Percentiles rank a stretch among this genome's conserved stretches.
Conservation (phyloP, 2,797 vertebrate genomes). For the Cryptoblepharus egeriae region DNA sequence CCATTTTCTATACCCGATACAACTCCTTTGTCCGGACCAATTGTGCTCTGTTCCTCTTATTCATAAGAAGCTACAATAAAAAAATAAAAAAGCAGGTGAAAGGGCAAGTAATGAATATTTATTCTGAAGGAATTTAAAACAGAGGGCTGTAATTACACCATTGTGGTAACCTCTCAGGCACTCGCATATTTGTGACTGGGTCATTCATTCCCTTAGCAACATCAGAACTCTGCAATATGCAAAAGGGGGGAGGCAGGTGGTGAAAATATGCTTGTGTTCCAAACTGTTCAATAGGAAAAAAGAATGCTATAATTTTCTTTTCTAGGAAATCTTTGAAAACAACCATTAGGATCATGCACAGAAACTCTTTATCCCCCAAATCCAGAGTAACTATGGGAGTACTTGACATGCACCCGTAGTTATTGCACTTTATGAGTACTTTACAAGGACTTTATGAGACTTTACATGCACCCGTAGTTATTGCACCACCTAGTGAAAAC, state of each 20-base stretch:
- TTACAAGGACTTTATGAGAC: too few species aligned
- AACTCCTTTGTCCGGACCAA: slow-evolving; percentile 60
- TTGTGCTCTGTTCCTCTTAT: slow-evolving; percentile 62
- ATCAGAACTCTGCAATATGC: slow-evolving; percentile 62
- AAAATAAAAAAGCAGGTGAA: slow-evolving; percentile 69
- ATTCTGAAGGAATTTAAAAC: slow-evolving; percentile 73
- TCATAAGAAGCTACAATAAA: slow-evolving; percentile 67
- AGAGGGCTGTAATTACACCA: slow-evolving; percentile 76
- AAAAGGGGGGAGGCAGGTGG: slow-evolving; percentile 35
- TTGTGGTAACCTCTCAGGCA: slow-evolving; percentile 64
- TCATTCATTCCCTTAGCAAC: slow-evolving; percentile 67
- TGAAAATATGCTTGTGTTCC: slow-evolving; percentile 58
- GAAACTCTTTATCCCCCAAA: slow-evolving; percentile 20
- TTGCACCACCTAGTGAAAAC: too few species aligned
- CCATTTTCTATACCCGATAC: slow-evolving; percentile 42
- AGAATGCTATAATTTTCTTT: slow-evolving; percentile 31
- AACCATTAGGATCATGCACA: accelerated
- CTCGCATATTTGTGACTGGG: slow-evolving; percentile 67
- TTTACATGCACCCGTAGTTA: too few species aligned
- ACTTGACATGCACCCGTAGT: too few species aligned
- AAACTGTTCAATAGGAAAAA: slow-evolving; percentile 63
- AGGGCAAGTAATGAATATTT: slow-evolving; percentile 75
- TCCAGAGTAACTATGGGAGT: too few species aligned
- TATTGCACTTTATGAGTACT: too few species aligned
- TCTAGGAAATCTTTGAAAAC: slow-evolving; percentile 38